These are phyloP conservation scores for Micropoecilia bifurca DNA, from an alignment of 2,797 vertebrate species.

Conservation along the genomic window DNA sequence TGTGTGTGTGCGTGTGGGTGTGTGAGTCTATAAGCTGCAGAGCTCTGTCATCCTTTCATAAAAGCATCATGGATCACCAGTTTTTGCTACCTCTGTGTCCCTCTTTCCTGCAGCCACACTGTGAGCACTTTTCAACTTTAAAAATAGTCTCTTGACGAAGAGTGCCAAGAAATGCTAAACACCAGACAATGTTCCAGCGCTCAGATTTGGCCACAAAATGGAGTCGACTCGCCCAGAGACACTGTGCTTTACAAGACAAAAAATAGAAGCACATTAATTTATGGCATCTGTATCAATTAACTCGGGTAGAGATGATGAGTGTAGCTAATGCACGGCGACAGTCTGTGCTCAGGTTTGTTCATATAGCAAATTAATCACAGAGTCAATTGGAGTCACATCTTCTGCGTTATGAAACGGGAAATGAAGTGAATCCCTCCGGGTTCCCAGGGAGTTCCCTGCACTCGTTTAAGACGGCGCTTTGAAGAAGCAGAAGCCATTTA, in stretches of 20 bases:
- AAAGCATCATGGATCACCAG: constrained; percentile 81
- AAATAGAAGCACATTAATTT: constrained; percentile 31
- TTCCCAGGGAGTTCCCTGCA: constrained; percentile 26
- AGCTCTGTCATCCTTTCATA: constrained; percentile 75
- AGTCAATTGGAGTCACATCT: constrained; percentile 10
- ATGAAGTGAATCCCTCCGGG: constrained; percentile 22
- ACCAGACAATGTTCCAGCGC: constrained; percentile 69
- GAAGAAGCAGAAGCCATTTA: constrained; percentile 2
- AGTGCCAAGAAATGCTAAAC: constrained; percentile 73
- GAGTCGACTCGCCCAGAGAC: constrained; percentile 46
- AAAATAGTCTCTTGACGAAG: constrained; percentile 74
- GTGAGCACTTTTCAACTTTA: constrained; percentile 74
- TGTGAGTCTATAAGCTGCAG: constrained; percentile 68
- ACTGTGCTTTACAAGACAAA: constrained; percentile 8
- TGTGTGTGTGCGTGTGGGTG: constrained; percentile 53
- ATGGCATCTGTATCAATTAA: constrained; percentile 26
- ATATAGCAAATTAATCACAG: constrained; percentile 24
- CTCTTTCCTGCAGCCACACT: constrained; percentile 76
- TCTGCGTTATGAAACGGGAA: constrained; percentile 20
- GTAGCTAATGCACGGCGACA: constrained; percentile 5
- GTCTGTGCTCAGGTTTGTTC: constrained; percentile 32
- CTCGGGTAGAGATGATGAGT: neutral
- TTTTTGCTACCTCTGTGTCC: constrained; percentile 74
- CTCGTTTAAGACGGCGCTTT: constrained; percentile 16
- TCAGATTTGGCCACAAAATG: constrained; percentile 64